These are phyloP conservation scores for Biston stratarius DNA, from an alignment of 2,888 invertebrate species.

Conservation along the genomic window DNA sequence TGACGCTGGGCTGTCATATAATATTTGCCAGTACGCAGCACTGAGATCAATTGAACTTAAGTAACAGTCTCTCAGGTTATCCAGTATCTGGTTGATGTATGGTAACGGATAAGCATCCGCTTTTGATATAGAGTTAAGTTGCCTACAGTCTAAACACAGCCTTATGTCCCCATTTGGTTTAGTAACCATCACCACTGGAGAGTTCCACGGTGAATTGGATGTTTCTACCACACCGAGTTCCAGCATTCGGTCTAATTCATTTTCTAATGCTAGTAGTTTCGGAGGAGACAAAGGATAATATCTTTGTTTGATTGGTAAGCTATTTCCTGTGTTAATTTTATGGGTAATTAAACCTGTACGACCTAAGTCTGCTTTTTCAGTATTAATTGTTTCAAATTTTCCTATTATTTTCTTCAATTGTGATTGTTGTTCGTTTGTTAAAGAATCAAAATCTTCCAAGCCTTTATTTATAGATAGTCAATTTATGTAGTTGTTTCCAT, in stretches of 20 bases:
- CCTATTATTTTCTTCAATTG: background rate
- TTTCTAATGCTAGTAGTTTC: background rate
- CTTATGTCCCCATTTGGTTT: conserved; percentile 41
- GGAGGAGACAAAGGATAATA: background rate
- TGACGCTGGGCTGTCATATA: background rate
- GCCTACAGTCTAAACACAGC: conserved; percentile 40
- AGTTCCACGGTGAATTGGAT: conserved; percentile 38
- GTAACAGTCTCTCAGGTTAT: conserved; percentile 41
- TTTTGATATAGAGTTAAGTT: background rate
- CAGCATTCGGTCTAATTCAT: conserved; percentile 4
- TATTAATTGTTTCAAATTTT: background rate
- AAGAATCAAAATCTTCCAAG: background rate
- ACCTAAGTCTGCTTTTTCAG: conserved; percentile 39
- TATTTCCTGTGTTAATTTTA: conserved; percentile 46
- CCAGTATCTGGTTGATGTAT: conserved; percentile 41
- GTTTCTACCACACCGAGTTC: conserved; percentile 34
- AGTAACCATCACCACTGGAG: conserved; percentile 27
- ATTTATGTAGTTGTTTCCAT: no score
- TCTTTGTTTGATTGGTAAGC: conserved; percentile 44
- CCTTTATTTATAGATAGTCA: no score
- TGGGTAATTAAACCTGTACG: conserved; percentile 44
- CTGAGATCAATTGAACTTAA: conserved; percentile 43
- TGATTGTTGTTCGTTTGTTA: background rate
- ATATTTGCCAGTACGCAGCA: conserved; percentile 26
- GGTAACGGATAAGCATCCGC: background rate